Percentiles rank a stretch among this genome's conserved stretches.
These are phyloP conservation scores for Dasysyrphus albostriatus DNA, from an alignment of 2,888 invertebrate species.

Conservation along the genomic window DNA sequence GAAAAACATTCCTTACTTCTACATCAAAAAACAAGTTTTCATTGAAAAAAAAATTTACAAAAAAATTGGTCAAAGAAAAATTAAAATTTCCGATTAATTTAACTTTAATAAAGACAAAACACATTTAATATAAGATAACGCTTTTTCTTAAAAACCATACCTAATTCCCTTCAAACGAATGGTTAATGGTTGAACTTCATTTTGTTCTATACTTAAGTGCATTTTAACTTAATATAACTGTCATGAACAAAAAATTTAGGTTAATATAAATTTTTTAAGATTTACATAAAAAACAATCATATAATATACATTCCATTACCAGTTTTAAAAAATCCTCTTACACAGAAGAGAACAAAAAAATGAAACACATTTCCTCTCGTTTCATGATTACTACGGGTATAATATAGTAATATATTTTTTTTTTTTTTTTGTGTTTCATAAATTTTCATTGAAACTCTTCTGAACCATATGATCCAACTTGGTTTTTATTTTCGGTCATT, in stretches of 20 bases:
- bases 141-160: background rate
- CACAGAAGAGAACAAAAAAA: background rate
- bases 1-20: too few relatives aligned
- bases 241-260: slow-evolving; percentile 4
- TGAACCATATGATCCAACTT: slow-evolving; percentile 33
- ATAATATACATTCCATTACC: slow-evolving; percentile 30
- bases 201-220: background rate
- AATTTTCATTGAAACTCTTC: slow-evolving; percentile 19
- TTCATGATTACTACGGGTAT: slow-evolving; percentile 1
- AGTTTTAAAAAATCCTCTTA: slow-evolving; percentile 12
- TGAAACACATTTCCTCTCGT: slow-evolving; percentile 5
- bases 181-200: background rate
- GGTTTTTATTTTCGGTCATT: slow-evolving; percentile 53
- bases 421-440: slow-evolving; percentile 16
- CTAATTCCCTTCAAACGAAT: background rate
- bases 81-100: background rate
- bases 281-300: slow-evolving; percentile 9
- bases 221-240: slow-evolving; percentile 3
- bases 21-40: too few relatives aligned
- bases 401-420: background rate
- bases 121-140: background rate
- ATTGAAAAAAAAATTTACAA: too few relatives aligned
- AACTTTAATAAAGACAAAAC: background rate
- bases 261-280: slow-evolving; percentile 1
- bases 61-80: background rate